Conservation (phyloP, 2,797 vertebrate species). For the Onychomys leucogaster region DNA sequence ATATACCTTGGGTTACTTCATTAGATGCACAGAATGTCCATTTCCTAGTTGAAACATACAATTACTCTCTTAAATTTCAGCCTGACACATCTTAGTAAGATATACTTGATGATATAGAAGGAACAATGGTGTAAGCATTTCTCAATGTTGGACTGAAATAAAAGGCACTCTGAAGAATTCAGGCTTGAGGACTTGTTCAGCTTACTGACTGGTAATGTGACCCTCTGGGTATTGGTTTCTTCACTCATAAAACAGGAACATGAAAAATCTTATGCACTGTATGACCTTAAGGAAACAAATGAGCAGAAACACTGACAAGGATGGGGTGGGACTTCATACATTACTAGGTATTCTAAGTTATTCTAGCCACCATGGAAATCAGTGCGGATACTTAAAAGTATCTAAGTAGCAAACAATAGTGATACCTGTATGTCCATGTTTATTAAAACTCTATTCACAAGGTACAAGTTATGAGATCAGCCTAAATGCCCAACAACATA, state of each 20-base stretch:
- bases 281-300: neutral
- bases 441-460: neutral
- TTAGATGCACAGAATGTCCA: neutral
- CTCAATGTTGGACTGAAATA: neutral
- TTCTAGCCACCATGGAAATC: neutral
- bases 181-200: neutral
- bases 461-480: neutral
- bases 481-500: neutral
- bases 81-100: neutral
- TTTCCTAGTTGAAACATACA: neutral
- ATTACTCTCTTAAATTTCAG: neutral
- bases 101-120: neutral
- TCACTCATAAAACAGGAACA: neutral
- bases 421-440: neutral
- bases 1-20: neutral
- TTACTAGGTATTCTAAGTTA: neutral
- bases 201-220: neutral
- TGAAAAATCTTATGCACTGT: neutral
- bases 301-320: neutral
- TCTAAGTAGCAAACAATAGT: neutral
- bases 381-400: neutral
- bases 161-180: neutral
- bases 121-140: neutral
- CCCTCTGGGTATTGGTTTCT: neutral
- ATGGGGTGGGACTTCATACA: neutral